Percentiles rank a stretch among this genome's conserved stretches.
Evolutionary conservation across 2,113 vertebrate genomes (phyloP).

Genomic region (Nanorana parkeri): DNA sequence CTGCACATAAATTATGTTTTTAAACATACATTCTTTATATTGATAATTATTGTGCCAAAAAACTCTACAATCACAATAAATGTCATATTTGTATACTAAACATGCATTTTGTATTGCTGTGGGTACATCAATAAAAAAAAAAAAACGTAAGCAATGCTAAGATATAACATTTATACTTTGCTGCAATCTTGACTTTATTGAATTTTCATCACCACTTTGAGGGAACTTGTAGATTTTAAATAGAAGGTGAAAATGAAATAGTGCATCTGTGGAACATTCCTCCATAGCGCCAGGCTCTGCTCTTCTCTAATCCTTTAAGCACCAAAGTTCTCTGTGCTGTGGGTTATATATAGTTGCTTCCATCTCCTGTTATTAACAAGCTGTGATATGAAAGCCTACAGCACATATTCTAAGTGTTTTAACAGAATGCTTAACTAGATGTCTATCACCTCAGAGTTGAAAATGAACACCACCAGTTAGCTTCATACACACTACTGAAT

Average conservation of each 20-base stretch:
- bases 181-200: not conserved
- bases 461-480: constrained; percentile 48
- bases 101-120: too few species aligned
- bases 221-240: constrained; percentile 25
- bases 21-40: too few species aligned
- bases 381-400: constrained; percentile 12
- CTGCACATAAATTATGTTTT: too few species aligned
- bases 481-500: constrained; percentile 34
- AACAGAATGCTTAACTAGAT: constrained; percentile 40
- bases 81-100: too few species aligned
- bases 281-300: constrained; percentile 46
- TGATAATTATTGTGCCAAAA: too few species aligned
- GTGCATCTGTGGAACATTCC: constrained; percentile 65
- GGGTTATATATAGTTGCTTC: constrained; percentile 58
- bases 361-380: constrained; percentile 41
- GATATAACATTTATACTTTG: constrained; percentile 15
- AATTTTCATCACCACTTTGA: constrained; percentile 19
- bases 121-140: too few species aligned
- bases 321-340: constrained; percentile 41
- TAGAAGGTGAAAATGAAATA: constrained; percentile 62
- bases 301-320: constrained; percentile 59
- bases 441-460: constrained; percentile 54
- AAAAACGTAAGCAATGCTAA: not conserved
- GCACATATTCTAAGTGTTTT: constrained; percentile 25
- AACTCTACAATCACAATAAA: too few species aligned